phyloP scores from a whole-genome alignment of 2,113 vertebrate species.

The Percina caprodes region DNA sequence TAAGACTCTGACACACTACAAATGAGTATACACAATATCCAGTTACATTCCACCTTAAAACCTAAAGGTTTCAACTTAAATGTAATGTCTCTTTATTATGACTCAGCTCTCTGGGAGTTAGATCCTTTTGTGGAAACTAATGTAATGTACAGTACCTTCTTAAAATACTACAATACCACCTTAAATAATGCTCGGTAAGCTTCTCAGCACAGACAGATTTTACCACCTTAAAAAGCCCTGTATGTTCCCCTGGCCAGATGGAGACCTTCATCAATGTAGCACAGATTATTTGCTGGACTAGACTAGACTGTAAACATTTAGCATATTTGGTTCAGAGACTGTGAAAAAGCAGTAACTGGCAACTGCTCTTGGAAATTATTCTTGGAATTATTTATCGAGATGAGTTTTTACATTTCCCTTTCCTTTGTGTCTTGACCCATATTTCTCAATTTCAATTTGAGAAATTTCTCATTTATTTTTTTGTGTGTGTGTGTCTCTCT shows the following conservation, averaged over 20 bases:
- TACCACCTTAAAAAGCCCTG: neutral
- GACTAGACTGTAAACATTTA: conserved; percentile 23
- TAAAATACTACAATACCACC: neutral
- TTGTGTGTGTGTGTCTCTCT: neutral
- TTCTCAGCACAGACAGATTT: neutral
- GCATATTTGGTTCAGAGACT: conserved; percentile 4
- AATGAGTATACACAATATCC: neutral
- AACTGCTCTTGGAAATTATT: neutral
- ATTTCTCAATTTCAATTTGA: too few relatives aligned
- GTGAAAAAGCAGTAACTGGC: neutral
- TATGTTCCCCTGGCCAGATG: neutral
- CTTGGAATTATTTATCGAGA: neutral
- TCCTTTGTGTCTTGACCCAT: neutral
- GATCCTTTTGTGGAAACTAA: neutral
- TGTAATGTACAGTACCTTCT: neutral
- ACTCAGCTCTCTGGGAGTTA: neutral
- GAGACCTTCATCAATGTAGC: neutral
- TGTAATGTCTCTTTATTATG: neutral
- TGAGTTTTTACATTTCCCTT: neutral
- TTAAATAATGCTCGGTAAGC: neutral
- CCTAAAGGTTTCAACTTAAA: neutral
- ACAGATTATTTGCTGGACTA: neutral
- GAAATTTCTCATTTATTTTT: too few relatives aligned
- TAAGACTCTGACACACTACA: neutral
- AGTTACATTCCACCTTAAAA: neutral